Percentiles rank a stretch among this genome's conserved stretches.
phyloP scores from a whole-genome alignment of 2,113 vertebrate species.

The Oryzias curvinotus region DNA sequence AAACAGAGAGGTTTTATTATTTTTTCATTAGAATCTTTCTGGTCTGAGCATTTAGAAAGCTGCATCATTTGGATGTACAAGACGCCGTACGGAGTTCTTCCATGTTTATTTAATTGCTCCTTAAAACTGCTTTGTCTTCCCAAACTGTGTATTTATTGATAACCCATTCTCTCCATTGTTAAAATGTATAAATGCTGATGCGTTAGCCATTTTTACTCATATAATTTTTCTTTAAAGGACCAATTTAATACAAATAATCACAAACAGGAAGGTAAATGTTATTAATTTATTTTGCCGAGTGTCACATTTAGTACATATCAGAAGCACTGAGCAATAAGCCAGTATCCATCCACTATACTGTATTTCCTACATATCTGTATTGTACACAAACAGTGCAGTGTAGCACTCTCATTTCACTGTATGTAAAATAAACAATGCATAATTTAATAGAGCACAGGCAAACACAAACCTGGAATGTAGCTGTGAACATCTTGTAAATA shows the following conservation, averaged over 20 bases:
- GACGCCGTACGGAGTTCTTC: constrained; percentile 34
- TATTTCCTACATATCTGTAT: constrained; percentile 27
- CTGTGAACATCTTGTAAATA: constrained; percentile 76
- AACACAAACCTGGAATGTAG: constrained; percentile 71
- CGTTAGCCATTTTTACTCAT: constrained; percentile 3
- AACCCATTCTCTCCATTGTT: constrained; percentile 51
- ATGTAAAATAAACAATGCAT: constrained; percentile 20
- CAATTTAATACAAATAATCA: constrained; percentile 34
- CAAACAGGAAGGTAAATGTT: constrained; percentile 31
- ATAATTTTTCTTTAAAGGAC: constrained; percentile 39
- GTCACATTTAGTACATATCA: constrained; percentile 38
- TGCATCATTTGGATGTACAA: constrained; percentile 30
- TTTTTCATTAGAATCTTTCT: constrained; percentile 54
- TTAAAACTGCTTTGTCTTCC: constrained; percentile 45
- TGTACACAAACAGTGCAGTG: constrained; percentile 35
- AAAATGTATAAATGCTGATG: constrained; percentile 35
- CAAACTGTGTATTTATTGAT: constrained; percentile 69
- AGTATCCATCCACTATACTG: constrained; percentile 17
- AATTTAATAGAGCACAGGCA: constrained; percentile 24
- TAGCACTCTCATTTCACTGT: constrained; percentile 30
- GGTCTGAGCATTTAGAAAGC: constrained; percentile 36
- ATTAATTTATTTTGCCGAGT: constrained; percentile 22
- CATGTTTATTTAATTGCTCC: constrained; percentile 51
- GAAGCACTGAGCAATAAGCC: constrained; percentile 44
- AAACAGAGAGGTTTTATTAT: constrained; percentile 56